A percentile compares a stretch with the other conserved stretches of the same genome.
Evolutionary conservation across 2,113 vertebrate genomes (phyloP).

Genomic region (Mormyrus iriodes): DNA sequence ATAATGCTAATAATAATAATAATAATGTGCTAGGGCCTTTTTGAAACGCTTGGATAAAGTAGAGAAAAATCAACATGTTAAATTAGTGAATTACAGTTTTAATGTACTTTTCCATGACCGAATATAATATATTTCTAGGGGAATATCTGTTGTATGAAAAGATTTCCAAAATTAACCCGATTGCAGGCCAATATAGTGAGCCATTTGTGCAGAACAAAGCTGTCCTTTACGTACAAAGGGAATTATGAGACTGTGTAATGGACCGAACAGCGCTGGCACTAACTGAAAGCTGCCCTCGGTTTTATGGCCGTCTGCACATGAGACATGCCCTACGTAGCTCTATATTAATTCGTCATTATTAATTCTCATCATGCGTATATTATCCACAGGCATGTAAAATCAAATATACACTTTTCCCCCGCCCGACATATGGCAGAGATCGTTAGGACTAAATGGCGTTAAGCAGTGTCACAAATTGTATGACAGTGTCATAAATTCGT

Average conservation of each 20-base stretch:
- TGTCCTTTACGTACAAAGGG: background rate
- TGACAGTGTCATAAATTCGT: background rate
- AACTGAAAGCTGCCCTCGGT: background rate
- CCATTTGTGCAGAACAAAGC: background rate
- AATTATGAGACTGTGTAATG: background rate
- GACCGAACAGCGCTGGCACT: background rate
- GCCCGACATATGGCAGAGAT: slow-evolving; percentile 29
- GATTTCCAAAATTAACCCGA: background rate
- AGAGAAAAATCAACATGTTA: background rate
- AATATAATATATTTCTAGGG: background rate
- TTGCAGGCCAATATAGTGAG: background rate
- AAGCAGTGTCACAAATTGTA: background rate
- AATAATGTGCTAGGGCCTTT: background rate
- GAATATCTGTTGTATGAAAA: background rate
- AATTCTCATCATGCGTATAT: slow-evolving; percentile 41
- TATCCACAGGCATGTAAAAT: slow-evolving; percentile 38
- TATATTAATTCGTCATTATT: slow-evolving; percentile 35
- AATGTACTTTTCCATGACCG: background rate
- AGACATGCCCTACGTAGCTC: background rate
- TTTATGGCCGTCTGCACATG: slow-evolving; percentile 29
- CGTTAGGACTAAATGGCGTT: slow-evolving; percentile 27
- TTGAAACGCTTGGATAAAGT: background rate
- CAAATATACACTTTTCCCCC: slow-evolving; percentile 47
- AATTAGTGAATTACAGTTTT: background rate
- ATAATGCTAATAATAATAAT: background rate